A percentile compares a stretch with the other conserved stretches of the same genome.
Evolutionary conservation across 2,888 invertebrate species (phyloP).

Genomic region (Caenorhabditis sinica): DNA sequence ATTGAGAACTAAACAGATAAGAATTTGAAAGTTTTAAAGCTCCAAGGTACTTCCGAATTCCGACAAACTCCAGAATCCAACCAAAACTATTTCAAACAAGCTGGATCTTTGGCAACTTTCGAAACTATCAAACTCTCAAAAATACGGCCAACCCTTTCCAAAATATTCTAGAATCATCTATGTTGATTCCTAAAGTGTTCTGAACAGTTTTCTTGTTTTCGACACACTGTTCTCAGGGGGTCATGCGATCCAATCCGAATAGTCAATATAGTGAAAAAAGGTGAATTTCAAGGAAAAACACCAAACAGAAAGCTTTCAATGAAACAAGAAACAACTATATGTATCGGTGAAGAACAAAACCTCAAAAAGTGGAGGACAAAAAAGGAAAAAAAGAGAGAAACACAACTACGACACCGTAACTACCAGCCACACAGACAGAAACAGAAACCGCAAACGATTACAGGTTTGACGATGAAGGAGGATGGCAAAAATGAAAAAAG

Average conservation of each 20-base stretch:
- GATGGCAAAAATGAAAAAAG: background rate
- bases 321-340: slow-evolving; percentile 16
- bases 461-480: slow-evolving; percentile 23
- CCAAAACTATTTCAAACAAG: too few relatives aligned
- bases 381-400: slow-evolving; percentile 7
- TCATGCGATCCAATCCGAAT: slow-evolving; percentile 13
- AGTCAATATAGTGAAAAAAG: background rate
- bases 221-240: background rate
- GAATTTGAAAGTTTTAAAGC: too few relatives aligned
- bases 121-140: too few relatives aligned
- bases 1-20: too few relatives aligned
- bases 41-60: too few relatives aligned
- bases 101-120: too few relatives aligned
- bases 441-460: slow-evolving; percentile 51
- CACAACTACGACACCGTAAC: too few relatives aligned
- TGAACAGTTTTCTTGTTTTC: slow-evolving; percentile 1
- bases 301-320: background rate
- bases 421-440: background rate
- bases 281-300: background rate
- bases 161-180: background rate
- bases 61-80: too few relatives aligned
- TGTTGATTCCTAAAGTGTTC: background rate
- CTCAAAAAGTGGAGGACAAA: slow-evolving; percentile 5
- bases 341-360: slow-evolving; percentile 13
- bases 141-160: too few relatives aligned